Percentiles rank a stretch among this genome's conserved stretches.
Evolutionary conservation across 2,888 invertebrate species (phyloP).

Genomic region (Frankliniella intonsa): DNA sequence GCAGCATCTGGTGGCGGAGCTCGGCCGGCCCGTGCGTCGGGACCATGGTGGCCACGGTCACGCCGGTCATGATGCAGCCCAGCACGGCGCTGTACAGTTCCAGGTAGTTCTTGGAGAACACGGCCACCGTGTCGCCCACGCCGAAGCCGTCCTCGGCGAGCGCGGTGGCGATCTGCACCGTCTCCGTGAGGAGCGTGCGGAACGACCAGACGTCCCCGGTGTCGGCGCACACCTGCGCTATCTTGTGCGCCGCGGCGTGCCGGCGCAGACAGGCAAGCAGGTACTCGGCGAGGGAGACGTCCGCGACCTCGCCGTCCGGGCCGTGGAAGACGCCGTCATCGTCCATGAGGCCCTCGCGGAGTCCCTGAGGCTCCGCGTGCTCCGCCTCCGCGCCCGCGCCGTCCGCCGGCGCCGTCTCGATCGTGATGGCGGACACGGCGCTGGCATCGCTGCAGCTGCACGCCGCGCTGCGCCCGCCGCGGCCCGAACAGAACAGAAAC

Average conservation of each 20-base stretch:
- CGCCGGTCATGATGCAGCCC: neutral
- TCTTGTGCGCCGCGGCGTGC: neutral
- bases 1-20: neutral
- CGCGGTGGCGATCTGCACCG: neutral
- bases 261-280: neutral
- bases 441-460: neutral
- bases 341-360: neutral
- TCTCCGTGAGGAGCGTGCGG: neutral
- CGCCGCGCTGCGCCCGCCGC: neutral
- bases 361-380: neutral
- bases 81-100: neutral
- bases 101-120: conserved; percentile 4
- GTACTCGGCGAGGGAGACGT: neutral
- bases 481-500: no score
- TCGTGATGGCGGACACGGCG: neutral
- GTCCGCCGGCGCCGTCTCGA: neutral
- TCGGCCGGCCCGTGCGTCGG: neutral
- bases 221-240: neutral
- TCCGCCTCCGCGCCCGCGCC: neutral
- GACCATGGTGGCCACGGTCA: conserved; percentile 18
- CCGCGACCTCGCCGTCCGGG: neutral
- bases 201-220: neutral
- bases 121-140: neutral
- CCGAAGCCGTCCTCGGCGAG: conserved; percentile 3
- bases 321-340: conserved; percentile 4